Evolutionary conservation across 2,113 vertebrate genomes (phyloP), one percentile per base, ranked within the genome.

Genomic region (Mobula birostris): DNA sequence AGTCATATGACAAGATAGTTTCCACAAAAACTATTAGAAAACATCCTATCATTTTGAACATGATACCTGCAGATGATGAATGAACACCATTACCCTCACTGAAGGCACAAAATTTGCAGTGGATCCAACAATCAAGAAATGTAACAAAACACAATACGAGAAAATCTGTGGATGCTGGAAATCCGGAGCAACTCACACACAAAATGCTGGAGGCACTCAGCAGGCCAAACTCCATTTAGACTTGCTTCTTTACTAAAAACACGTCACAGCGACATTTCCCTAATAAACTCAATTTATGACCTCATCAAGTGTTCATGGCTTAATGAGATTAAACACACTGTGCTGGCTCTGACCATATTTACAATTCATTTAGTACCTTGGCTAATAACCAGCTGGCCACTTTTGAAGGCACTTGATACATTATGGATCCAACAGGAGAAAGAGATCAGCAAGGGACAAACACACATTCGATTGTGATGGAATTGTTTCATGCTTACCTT

Each of bases 301-400:
- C n/a, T 70, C 88, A 36, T 91, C 68, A 68, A 61, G n/a, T 91
- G 63, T 91, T 68, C 21, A 70, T 91, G 88, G 19, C 32, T 91
- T 90, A 36, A 91, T 40, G 32, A 40, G 63, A 91, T 32, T 90
- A 90, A 32, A n/a, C 32, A 70, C n/a, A 70, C 36, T 91, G 61
- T 6, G 63, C 21, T 36, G 12, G 14, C 63, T 40, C 5, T 70
- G 29, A 32, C 63, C 66, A 91, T 68, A 70, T 91, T 70, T 19
- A 91, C 61, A 68, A 70, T 66, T 90, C 87, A 90, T 66, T 90
- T 90, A 68, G 17, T n/a, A 70, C 14, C 32, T 29, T 70, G 32
- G 63, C 12, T 91, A 11, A 91, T 58, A n/a, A n/a, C 17, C n/a
- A 40, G 61, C 8, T 32, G 12, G n/a, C 56, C 17, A 58, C n/a